Percentiles rank a stretch among this genome's conserved stretches.
Conservation (phyloP, 2,797 vertebrate species). For the Nyctibius grandis region DNA sequence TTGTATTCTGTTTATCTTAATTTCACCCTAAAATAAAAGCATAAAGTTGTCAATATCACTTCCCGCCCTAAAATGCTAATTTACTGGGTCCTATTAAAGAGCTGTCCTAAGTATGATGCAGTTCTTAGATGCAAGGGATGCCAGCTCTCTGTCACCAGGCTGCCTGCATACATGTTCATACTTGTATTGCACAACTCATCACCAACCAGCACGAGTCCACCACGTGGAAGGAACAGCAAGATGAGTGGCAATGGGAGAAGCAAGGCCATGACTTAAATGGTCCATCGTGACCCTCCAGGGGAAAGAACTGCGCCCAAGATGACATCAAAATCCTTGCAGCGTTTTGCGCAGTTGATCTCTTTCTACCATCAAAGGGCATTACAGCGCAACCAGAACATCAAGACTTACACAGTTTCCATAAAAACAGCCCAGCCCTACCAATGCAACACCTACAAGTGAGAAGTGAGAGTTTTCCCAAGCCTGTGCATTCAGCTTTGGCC, state of each 20-base stretch:
- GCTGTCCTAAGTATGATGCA: not conserved
- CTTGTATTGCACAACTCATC: not conserved
- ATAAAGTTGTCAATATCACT: not conserved
- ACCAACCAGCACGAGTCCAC: not conserved
- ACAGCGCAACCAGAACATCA: not conserved
- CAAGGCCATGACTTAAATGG: accelerated
- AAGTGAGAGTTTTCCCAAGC: not conserved
- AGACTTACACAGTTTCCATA: not conserved
- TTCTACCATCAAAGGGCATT: not conserved
- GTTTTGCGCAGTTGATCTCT: not conserved
- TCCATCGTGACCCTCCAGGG: not conserved
- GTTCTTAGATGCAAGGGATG: not conserved
- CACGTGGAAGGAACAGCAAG: not conserved
- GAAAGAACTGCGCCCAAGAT: not conserved
- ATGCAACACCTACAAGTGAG: not conserved
- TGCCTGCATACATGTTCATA: not conserved
- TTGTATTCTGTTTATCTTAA: not conserved
- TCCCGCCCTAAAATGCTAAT: not conserved
- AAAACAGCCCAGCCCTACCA: not conserved
- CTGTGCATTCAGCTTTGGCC: not conserved
- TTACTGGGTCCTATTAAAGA: not conserved
- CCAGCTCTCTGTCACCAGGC: not conserved
- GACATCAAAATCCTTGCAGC: not conserved
- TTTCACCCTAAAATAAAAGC: constrained; percentile 1
- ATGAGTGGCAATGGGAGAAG: not conserved